Conservation (phyloP, 2,113 vertebrate species). For the Albula goreensis region DNA sequence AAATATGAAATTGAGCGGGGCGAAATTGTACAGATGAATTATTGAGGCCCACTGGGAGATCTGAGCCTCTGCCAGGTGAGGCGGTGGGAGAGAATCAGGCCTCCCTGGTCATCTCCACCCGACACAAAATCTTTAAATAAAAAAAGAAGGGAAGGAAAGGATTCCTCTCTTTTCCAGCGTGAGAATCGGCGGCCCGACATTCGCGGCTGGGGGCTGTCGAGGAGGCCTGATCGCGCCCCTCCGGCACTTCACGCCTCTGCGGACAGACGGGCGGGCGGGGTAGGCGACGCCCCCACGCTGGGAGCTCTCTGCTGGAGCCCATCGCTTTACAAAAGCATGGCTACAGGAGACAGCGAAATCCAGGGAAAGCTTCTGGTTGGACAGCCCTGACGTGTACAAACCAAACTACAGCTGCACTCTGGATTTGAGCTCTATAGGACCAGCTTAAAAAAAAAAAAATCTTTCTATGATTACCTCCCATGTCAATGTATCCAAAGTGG, state of each 20-base stretch:
- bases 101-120: not conserved
- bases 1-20: slow-evolving; percentile 43
- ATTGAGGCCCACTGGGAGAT: slow-evolving; percentile 57
- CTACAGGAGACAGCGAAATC: not conserved
- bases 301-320: not conserved
- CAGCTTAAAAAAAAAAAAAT: too few relatives aligned
- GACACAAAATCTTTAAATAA: slow-evolving; percentile 16
- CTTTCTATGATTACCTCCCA: too few relatives aligned
- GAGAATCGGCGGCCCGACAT: not conserved
- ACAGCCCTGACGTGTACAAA: too few relatives aligned
- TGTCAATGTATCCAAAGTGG: too few relatives aligned
- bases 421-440: too few relatives aligned
- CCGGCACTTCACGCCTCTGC: not conserved
- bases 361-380: not conserved
- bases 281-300: not conserved
- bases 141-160: not conserved
- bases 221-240: not conserved
- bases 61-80: slow-evolving; percentile 53
- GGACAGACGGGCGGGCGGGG: not conserved
- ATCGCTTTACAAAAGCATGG: not conserved
- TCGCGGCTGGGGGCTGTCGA: too few relatives aligned
- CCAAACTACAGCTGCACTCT: too few relatives aligned
- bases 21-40: slow-evolving; percentile 59
- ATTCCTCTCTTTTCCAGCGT: not conserved
- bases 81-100: slow-evolving; percentile 39